phyloP scores from a whole-genome alignment of 2,888 invertebrate species.

The Callyntrura sp. region DNA sequence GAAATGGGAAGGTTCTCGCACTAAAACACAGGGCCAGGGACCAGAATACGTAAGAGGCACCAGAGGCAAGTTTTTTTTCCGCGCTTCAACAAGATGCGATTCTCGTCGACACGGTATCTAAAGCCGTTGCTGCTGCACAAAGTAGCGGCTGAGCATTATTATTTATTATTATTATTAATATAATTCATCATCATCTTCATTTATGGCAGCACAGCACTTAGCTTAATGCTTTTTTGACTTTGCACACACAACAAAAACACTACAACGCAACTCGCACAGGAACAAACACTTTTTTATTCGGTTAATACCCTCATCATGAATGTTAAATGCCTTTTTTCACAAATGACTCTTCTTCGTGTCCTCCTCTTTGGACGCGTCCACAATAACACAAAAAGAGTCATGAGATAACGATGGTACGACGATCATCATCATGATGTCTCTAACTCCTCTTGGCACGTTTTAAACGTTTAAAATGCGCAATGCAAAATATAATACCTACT shows the following conservation, averaged over 20 bases:
- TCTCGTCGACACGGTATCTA: conserved; percentile 50
- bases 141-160: conserved; percentile 32
- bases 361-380: conserved; percentile 1
- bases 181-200: conserved; percentile 40
- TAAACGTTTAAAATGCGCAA: background rate
- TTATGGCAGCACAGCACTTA: conserved; percentile 36
- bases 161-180: background rate
- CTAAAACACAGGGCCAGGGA: conserved; percentile 32
- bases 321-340: conserved; percentile 35
- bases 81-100: background rate
- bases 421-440: background rate
- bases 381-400: conserved; percentile 9
- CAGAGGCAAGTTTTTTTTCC: background rate
- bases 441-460: background rate
- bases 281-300: conserved; percentile 43
- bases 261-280: conserved; percentile 20
- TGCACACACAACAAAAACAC: conserved; percentile 17
- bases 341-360: conserved; percentile 19
- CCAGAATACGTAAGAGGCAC: conserved; percentile 8
- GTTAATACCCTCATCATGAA: conserved; percentile 47
- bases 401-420: conserved; percentile 27
- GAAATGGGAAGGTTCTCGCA: background rate
- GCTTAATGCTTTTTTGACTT: conserved; percentile 16
- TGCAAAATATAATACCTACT: background rate
- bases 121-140: conserved; percentile 33